Base-by-base conservation (phyloP, 37 sponge, comb jelly and placozoan genomes). In the Dysidea cf. avara region DNA sequence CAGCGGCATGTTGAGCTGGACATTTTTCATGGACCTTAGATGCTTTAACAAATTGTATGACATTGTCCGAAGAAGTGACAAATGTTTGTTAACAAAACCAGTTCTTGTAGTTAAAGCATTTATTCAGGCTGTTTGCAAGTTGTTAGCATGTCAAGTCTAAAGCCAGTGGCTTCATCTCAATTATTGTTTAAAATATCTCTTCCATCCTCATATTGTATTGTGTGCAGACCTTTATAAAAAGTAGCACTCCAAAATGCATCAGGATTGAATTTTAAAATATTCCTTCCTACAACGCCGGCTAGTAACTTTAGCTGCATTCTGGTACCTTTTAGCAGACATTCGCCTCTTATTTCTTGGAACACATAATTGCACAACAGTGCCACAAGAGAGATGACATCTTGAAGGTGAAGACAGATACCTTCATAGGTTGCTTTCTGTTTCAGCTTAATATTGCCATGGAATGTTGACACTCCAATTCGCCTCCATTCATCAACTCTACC, bases 241-340 rank as follows among this genome's bases (percentile, higher is more conserved):
- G 79, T 68, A 29, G 61, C 69, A 47, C 30, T 47, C 79, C 79
- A 78, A 47, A 67, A 68, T 13, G 3, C 39, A 48, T 78, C 78
- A 1, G 78, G 78, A 47, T 78, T 78, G 59, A 56, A 78, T 30
- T 39, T 78, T 12, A 78, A 57, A 22, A 37, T n/a, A 78, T 11
- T 68, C 68, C 39, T 78, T 78, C 12, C 69, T 56, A 38, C 68
- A 67, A 0, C 78, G 40, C 31, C 68, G 12, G 12, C 47, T 67
- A 12, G 78, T 78, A 3, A 78, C 60, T 30, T 47, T 31, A 5
- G 78, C 78, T 28, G 30, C 39, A 12, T 65, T 65, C 18, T 37
- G 21, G 66, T 76, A 76, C 1, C 56, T 28, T 37, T 64, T 51
- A 1, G 68, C 58, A 7, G 68, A 78, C 29, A 29, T 1, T 3